Percentiles rank a stretch among this genome's conserved stretches.
phyloP scores from a whole-genome alignment of 2,113 vertebrate genomes.

The Marmota flaviventris region DNA sequence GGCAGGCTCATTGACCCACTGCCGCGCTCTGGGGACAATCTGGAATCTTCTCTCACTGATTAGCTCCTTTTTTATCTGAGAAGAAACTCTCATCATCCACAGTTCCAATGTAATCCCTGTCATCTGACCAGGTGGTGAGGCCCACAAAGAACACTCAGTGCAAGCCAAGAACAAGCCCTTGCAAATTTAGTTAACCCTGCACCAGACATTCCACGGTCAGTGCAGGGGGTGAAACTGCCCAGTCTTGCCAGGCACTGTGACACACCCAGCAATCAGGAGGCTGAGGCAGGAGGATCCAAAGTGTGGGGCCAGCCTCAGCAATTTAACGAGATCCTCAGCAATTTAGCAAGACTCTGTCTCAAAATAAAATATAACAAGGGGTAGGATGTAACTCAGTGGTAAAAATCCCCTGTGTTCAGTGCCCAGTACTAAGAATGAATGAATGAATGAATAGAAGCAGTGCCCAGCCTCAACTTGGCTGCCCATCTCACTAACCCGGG shows the following conservation, averaged over 20 bases:
- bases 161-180: neutral
- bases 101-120: neutral
- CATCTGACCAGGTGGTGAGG: too few species aligned
- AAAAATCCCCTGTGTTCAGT: too few species aligned
- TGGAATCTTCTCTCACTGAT: neutral
- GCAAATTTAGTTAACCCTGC: neutral
- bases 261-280: neutral
- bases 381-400: too few species aligned
- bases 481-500: neutral
- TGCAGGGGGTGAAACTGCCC: accelerated
- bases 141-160: neutral
- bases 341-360: neutral
- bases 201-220: accelerated
- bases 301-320: neutral
- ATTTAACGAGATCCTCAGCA: neutral
- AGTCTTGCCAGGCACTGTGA: accelerated
- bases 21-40: accelerated
- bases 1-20: neutral
- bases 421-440: too few species aligned
- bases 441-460: neutral
- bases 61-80: neutral
- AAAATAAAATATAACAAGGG: neutral
- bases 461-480: neutral
- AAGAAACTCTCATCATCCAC: neutral
- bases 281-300: neutral